Conservation (phyloP, 2,113 vertebrate genomes). For the Passer montanus region DNA sequence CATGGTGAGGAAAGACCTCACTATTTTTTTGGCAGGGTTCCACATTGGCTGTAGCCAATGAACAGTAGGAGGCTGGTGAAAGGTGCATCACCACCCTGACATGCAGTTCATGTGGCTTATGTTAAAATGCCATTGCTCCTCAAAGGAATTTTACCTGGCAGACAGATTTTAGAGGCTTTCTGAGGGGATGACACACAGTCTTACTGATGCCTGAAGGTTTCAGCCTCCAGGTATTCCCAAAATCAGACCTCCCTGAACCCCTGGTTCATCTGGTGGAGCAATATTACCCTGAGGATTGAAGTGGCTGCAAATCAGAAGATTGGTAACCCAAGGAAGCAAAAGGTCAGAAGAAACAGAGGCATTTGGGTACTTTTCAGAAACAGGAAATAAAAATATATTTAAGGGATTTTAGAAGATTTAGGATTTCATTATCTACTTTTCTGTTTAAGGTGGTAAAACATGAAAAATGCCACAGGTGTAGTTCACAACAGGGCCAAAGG, state of each 20-base stretch:
- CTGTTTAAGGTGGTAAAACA: conserved; percentile 16
- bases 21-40: not conserved
- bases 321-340: not conserved
- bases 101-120: not conserved
- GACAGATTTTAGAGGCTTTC: not conserved
- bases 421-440: not conserved
- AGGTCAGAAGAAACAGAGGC: not conserved
- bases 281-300: not conserved
- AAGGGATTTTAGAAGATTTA: not conserved
- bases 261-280: not conserved
- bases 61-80: not conserved
- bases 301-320: not conserved
- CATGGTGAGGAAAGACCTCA: not conserved
- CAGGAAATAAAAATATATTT: not conserved
- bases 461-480: conserved; percentile 37
- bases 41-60: not conserved
- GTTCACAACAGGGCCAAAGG: not conserved
- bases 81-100: not conserved
- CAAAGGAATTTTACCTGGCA: not conserved
- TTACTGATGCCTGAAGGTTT: not conserved
- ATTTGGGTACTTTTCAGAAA: not conserved
- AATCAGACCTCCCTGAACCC: not conserved
- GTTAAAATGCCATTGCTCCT: not conserved
- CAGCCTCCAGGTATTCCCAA: not conserved
- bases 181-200: not conserved